These are phyloP conservation scores for Phenganax subtilis DNA, from an alignment of 92 coral and sea anemone species.

Conservation along the genomic window DNA sequence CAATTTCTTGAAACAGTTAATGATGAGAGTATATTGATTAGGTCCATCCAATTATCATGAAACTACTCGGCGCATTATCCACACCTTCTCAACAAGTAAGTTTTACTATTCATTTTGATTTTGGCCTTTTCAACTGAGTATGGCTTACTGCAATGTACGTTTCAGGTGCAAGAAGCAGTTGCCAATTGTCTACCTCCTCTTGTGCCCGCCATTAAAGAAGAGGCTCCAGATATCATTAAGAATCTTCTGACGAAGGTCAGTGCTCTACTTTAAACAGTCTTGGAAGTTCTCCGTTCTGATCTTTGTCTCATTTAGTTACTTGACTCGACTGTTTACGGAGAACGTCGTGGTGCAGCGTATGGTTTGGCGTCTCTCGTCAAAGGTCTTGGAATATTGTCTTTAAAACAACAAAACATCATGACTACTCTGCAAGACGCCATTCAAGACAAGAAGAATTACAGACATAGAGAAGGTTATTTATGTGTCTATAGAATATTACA, in stretches of 20 bases:
- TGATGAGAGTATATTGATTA: neutral
- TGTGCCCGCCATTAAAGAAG: conserved; percentile 91
- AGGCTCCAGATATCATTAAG: conserved; percentile 91
- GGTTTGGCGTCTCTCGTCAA: conserved; percentile 91
- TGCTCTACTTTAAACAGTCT: neutral
- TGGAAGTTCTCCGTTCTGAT: neutral
- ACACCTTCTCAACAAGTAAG: conserved; percentile 96
- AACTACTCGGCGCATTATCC: conserved; percentile 74
- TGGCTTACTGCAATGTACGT: neutral
- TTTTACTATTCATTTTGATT: neutral
- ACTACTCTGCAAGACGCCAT: conserved; percentile 94
- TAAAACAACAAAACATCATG: conserved; percentile 92
- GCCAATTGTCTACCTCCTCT: conserved; percentile 95
- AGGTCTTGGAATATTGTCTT: conserved; percentile 87
- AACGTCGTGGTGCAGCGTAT: conserved; percentile 95
- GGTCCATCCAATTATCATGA: conserved; percentile 90
- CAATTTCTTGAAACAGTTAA: neutral
- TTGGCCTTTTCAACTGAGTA: neutral
- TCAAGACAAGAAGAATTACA: conserved; percentile 89
- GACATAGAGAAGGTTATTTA: conserved; percentile 80
- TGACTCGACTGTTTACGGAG: conserved; percentile 85
- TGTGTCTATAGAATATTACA: neutral
- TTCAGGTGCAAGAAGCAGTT: conserved; percentile 94
- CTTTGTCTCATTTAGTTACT: conserved; percentile 53
- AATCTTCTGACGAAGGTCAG: conserved; percentile 76